A percentile compares a stretch with the other conserved stretches of the same genome.
phyloP scores from a whole-genome alignment of 2,797 vertebrate genomes.

The Bothrops alternatus region DNA sequence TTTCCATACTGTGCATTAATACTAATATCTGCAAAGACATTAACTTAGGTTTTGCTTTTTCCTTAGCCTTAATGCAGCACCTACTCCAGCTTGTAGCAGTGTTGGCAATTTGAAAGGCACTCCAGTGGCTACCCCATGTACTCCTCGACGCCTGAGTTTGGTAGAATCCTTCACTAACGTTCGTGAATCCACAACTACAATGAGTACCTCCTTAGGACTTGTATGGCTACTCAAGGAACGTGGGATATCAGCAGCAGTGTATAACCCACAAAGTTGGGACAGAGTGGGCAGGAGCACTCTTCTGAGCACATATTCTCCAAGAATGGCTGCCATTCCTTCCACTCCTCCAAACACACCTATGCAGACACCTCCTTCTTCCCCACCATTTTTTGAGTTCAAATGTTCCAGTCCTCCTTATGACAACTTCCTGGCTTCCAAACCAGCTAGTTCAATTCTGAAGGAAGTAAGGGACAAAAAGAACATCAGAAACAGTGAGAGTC shows the following conservation, averaged over 20 bases:
- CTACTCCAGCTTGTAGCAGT: constrained; percentile 76
- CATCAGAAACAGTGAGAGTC: constrained; percentile 78
- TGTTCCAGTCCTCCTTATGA: constrained; percentile 83
- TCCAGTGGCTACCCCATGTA: constrained; percentile 87
- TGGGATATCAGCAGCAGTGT: constrained; percentile 92
- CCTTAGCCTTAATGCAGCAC: constrained; percentile 85
- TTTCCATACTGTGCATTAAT: constrained; percentile 7
- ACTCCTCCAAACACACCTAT: constrained; percentile 89
- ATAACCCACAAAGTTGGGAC: constrained; percentile 91
- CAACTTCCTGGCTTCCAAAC: constrained; percentile 94
- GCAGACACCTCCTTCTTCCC: constrained; percentile 75
- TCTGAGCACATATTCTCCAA: constrained; percentile 75
- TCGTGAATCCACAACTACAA: constrained; percentile 93
- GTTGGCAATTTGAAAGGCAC: constrained; percentile 80
- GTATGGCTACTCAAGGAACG: constrained; percentile 89
- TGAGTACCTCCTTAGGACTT: constrained; percentile 93
- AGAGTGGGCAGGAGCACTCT: constrained; percentile 71
- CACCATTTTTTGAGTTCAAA: constrained; percentile 84
- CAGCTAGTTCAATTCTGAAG: constrained; percentile 91
- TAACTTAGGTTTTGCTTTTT: constrained; percentile 41
- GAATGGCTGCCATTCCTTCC: constrained; percentile 78
- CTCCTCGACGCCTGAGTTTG: constrained; percentile 89
- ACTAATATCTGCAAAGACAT: not conserved
- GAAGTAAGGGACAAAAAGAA: constrained; percentile 86
- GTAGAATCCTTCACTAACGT: constrained; percentile 94